Base-by-base conservation (phyloP, 2,797 vertebrate species). In the Melanotaenia boesemani region DNA sequence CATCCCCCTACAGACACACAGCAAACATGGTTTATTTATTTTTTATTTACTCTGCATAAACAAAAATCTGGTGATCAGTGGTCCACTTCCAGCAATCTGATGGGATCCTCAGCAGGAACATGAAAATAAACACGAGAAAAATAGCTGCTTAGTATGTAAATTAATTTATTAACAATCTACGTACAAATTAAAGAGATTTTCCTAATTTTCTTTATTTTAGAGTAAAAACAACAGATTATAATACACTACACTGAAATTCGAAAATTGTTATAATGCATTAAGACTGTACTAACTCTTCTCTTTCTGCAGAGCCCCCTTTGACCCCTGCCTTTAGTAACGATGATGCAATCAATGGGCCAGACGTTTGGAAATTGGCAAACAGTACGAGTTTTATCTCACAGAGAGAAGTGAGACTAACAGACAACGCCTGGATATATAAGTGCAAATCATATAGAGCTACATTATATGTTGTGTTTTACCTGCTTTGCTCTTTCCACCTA, bases 1-100 rank as follows among this genome's bases (percentile, higher is more conserved):
- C 93, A 50, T 97, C 96, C 1, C 97, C 97, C 97, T 98, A 88
- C 5, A 89, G 32, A 70, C 3, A 20, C 28, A 67, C 13, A 70
- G 24, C 8, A 24, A 34, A 6, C 28, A 57, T n/a, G 5, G 15
- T 16, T 13, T 9, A 22, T 2, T 2, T 13, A 26, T 1, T 6
- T 46, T 22, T n/a, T 39, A 24, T 34, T 34, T 2, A 44, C 8
- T 71, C 15, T 30, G 13, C 54, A 26, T 18, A 1, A 55, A 63
- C 9, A 59, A 16, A 37, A 36, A 60, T 16, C 30, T 18, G 15
- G 0, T 13, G 3, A 52, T n/a, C 41, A 37, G 7, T 26, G 2
- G 5, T 62, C 15, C 36, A 46, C 61, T 26, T 46, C 9, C 28
- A 50, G 48, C 48, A 44, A 44, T 44, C 15, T 18, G 4, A 16